These are phyloP conservation scores for Lamellibrachia luymesi DNA, from an alignment of 1,140 invertebrate species.

Conservation along the genomic window DNA sequence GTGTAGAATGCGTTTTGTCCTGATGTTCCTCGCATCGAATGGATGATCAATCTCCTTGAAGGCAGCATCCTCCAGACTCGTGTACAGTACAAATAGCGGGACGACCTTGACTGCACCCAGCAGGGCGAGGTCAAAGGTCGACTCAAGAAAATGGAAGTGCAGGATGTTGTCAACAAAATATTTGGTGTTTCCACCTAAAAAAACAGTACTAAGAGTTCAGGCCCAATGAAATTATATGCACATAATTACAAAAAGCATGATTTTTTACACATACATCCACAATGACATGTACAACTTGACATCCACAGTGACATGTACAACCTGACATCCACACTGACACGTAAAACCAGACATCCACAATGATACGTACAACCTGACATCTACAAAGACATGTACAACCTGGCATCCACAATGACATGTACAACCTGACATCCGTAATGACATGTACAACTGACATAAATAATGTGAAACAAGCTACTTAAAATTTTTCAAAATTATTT, in stretches of 20 bases:
- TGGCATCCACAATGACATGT: too few relatives aligned
- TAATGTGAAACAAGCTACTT: too few relatives aligned
- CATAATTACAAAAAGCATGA: background rate
- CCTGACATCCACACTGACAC: too few relatives aligned
- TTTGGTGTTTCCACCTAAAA: slow-evolving; percentile 44
- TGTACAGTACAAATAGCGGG: slow-evolving; percentile 31
- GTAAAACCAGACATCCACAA: too few relatives aligned
- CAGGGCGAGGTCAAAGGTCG: slow-evolving; percentile 50
- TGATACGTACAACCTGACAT: too few relatives aligned
- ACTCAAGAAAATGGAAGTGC: slow-evolving; percentile 41
- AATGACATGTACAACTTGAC: too few relatives aligned
- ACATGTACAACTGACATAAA: too few relatives aligned
- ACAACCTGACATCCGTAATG: too few relatives aligned
- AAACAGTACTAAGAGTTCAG: slow-evolving; percentile 16
- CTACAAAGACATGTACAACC: too few relatives aligned
- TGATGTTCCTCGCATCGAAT: slow-evolving; percentile 27
- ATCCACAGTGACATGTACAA: too few relatives aligned
- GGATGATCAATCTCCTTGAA: slow-evolving; percentile 36
- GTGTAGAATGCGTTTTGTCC: slow-evolving; percentile 30
- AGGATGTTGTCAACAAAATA: slow-evolving; percentile 50
- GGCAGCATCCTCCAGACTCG: slow-evolving; percentile 35
- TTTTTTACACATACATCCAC: too few relatives aligned
- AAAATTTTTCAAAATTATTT: too few relatives aligned
- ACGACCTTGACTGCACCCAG: slow-evolving; percentile 39
- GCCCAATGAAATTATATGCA: background rate